phyloP scores from a whole-genome alignment of 2,797 vertebrate genomes.

The Aeoliscus strigatus region DNA sequence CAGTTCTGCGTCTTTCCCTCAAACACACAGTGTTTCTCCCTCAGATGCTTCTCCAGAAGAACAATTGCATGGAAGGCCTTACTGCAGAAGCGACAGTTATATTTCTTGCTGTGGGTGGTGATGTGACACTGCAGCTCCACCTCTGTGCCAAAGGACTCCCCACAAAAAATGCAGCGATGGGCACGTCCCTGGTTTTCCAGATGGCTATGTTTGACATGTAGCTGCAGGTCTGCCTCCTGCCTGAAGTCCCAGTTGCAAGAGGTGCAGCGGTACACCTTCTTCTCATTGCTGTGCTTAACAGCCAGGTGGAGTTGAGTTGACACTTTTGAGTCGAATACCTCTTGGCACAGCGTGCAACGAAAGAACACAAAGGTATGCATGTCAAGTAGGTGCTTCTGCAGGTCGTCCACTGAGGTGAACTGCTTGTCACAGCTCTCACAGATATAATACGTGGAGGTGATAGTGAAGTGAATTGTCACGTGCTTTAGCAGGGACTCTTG shows the following conservation, averaged over 20 bases:
- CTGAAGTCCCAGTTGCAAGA: slow-evolving; percentile 99
- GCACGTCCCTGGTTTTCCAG: slow-evolving; percentile 93
- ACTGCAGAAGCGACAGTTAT: slow-evolving; percentile 98
- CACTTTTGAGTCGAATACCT: slow-evolving; percentile 97
- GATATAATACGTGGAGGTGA: slow-evolving; percentile 95
- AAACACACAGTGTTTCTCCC: slow-evolving; percentile 96
- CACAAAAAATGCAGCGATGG: slow-evolving; percentile 97
- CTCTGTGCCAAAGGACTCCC: slow-evolving; percentile 94
- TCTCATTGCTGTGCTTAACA: slow-evolving; percentile 97
- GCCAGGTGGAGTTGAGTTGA: slow-evolving; percentile 97
- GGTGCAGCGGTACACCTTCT: slow-evolving; percentile 94
- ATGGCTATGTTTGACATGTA: slow-evolving; percentile 96
- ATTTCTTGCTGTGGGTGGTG: slow-evolving; percentile 97
- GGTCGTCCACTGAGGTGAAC: slow-evolving; percentile 95
- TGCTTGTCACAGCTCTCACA: slow-evolving; percentile 99
- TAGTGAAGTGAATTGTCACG: slow-evolving; percentile 93
- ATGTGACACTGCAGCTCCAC: slow-evolving; percentile 99
- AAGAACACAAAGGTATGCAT: slow-evolving; percentile 99
- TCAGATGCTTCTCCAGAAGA: slow-evolving; percentile 91
- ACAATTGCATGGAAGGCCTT: slow-evolving; percentile 96
- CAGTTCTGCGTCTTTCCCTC: slow-evolving; percentile 92
- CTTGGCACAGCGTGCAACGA: slow-evolving; percentile 96
- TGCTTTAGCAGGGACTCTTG: slow-evolving; percentile 95
- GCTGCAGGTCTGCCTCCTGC: slow-evolving; percentile 90
- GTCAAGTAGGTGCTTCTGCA: slow-evolving; percentile 95